Evolutionary conservation across 2,888 invertebrate genomes (phyloP), one percentile per base, ranked within the genome.

Genomic region (Troides aeacus): DNA sequence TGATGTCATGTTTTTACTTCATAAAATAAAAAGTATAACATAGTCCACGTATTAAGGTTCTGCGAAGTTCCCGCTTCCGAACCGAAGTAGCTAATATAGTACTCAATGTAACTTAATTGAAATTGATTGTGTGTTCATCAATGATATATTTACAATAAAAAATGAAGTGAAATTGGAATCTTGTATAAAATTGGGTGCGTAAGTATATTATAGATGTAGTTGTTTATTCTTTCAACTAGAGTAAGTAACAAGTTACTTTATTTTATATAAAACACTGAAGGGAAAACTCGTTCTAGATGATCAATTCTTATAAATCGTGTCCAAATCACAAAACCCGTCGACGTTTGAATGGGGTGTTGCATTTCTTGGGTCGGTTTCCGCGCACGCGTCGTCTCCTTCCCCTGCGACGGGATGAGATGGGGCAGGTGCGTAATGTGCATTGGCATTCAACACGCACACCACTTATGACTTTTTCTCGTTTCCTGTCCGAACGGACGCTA

Each of bases 401-500:
- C 75, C 78, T 76, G 70, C 74, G 75, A 75, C 75, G 79, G 75
- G 75, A 78, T 77, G 74, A 76, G 76, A 69, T 65, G 75, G 15
- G 72, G 79, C 79, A 79, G 79, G 79, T 79, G 79, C 74, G 68
- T 75, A 68, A 67, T 71, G 72, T 73, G 64, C 73, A 76, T 78
- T 78, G 73, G 72, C 77, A 80, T 80, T 78, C 79, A 76, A 76
- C 75, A 74, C 79, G 72, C 76, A 75, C 73, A 72, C 73, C 71
- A 72, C 76, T 78, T 77, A 78, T 77, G 77, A 75, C 72, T 78
- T 78, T 76, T 78, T 76, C 77, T 73, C 74, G 76, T 77, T 78
- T 79, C 79, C 79, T 78, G 79, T 74, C 70, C 77, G 62, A 69
- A 69, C 62, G 69, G 69, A 70, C 74, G 71, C 71, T 69, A 71